Base-by-base conservation (phyloP, 1,140 invertebrate species). In the Ptiloglossa arizonensis region DNA sequence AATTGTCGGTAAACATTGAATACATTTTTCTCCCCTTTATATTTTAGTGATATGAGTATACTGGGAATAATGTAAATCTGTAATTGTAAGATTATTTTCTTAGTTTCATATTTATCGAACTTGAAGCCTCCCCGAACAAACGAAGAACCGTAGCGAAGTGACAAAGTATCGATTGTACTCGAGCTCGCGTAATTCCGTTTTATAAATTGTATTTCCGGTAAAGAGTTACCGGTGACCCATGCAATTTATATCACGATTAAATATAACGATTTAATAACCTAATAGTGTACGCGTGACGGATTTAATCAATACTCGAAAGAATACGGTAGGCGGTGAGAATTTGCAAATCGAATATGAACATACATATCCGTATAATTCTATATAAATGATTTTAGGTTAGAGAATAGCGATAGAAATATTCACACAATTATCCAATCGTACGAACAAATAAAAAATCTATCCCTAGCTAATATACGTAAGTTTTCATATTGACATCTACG, bases 221-320 rank as follows among this genome's bases (percentile, higher is more conserved):
- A 29, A 59, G 38, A 17, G 15, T 29, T n/a, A 15, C 44, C 50
- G 9, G 19, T 32, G 6, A 32, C 13, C 35, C 52, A 68, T 15
- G 59, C 29, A 27, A 56, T 19, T 19, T n/a, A 9, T 13, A 15
- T 44, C n/a, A 48, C 41, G 41, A 57, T 67, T 74, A 52, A 24
- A 8, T 15, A 35, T 75, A 75, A 57, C 38, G 22, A 75, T 68
- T 63, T 50, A 59, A 70, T 17, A 13, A 2, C 2, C 22, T 35
- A 5, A 52, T 69, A 24, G 32, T 11, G 17, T 24, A 41, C 3
- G 5, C 11, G n/a, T 63, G 1, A 4, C n/a, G 5, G 24, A 50
- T 62, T 46, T 35, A 29, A 57, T 75, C 73, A 32, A 68, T 75
- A 75, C 19, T 38, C 9, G 11, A 8, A 15, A 9, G 17, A 24